phyloP scores from a whole-genome alignment of 2,888 invertebrate genomes.

The Hyppa rectilinea region DNA sequence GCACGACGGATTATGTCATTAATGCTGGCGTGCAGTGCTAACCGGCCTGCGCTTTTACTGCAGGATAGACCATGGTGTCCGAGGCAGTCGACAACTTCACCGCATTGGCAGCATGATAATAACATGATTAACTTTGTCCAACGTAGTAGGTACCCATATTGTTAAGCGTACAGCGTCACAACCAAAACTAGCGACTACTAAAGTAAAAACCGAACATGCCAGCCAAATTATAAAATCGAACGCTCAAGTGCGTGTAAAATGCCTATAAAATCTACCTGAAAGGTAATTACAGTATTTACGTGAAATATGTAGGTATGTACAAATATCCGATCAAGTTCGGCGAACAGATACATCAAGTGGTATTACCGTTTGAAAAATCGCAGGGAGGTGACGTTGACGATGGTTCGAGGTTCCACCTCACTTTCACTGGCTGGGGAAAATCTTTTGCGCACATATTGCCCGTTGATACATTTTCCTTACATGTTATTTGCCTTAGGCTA shows the following conservation, averaged over 20 bases:
- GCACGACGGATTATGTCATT: no score
- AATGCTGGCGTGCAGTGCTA: no score
- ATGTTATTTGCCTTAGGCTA: conserved; percentile 62
- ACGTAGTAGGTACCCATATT: neutral
- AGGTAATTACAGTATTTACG: conserved; percentile 57
- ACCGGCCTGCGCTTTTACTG: no score
- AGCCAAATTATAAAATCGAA: conserved; percentile 45
- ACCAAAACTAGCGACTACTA: neutral
- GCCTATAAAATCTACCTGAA: conserved; percentile 48
- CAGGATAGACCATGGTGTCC: no score
- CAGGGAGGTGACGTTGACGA: conserved; percentile 62
- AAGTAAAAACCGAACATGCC: conserved; percentile 20
- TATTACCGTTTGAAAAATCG: conserved; percentile 76
- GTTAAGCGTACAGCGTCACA: neutral
- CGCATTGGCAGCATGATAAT: no score
- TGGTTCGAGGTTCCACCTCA: conserved; percentile 52
- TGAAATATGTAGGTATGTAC: conserved; percentile 57
- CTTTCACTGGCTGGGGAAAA: conserved; percentile 49
- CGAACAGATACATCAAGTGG: conserved; percentile 74
- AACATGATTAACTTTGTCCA: neutral
- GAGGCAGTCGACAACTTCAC: no score
- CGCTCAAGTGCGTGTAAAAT: conserved; percentile 48
- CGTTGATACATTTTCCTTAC: conserved; percentile 58
- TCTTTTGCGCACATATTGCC: conserved; percentile 48
- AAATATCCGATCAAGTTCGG: conserved; percentile 68